Base-by-base conservation (phyloP, 2,888 invertebrate genomes). In the Lepidocyrtoides sp. region DNA sequence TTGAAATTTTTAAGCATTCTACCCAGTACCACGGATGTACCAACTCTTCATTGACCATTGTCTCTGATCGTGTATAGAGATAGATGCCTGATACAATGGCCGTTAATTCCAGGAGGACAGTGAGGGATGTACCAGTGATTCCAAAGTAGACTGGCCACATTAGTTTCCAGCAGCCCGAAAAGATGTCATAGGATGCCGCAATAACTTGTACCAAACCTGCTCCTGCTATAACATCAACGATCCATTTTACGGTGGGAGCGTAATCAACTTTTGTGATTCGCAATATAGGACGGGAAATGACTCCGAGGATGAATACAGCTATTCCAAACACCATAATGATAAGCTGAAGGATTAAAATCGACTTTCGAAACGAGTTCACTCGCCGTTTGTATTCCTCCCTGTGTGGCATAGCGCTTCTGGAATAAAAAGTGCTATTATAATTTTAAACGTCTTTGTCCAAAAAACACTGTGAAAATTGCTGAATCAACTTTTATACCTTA, bases 1-100 rank as follows among this genome's bases (percentile, higher is more conserved):
- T 86, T 0, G 79, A 69, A 12, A 10, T 5, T 2, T 89, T 32
- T 8, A 82, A 86, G 44, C 94, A 94, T 32, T 94, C 93, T 26
- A 92, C 93, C 90, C 92, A 91, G 36, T 91, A 93, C 94, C 94
- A 94, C 0, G 93, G 91, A 29, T 89, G 91, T 2, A 92, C 32
- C n/a, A 92, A 12, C 2, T 92, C 90, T 82, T 93, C 93, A 69
- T 92, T 92, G 8, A 84, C 91, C 32, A 93, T 82, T 0, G 41
- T 1, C 8, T 85, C 72, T 10, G 92, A 91, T 17, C 86, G 36
- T 4, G 89, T 60, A 17, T 91, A 83, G 0, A 93, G 57, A 26
- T 93, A 92, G 14, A 93, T 54, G 1, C 88, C 66, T 0, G 92
- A 79, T 14, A 90, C 91, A 7, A 94, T 91, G 14, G 93, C 89